A percentile compares a stretch with the other conserved stretches of the same genome.
phyloP scores from a whole-genome alignment of 2,113 vertebrate genomes.

The Chaenogobius annularis region DNA sequence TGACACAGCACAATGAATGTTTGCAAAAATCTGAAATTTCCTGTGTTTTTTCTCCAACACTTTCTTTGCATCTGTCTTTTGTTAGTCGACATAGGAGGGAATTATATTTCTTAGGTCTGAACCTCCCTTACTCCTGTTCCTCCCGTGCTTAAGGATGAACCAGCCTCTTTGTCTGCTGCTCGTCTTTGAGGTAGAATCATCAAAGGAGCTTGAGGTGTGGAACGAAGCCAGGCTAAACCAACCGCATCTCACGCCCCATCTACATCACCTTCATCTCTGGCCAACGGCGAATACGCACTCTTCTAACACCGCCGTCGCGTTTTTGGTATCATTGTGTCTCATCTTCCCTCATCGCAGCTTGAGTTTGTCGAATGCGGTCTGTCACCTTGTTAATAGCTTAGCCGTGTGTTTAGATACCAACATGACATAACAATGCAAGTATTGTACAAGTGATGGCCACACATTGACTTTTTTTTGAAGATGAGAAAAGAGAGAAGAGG shows the following conservation, averaged over 20 bases:
- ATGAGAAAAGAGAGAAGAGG: constrained; percentile 3
- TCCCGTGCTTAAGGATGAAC: constrained; percentile 57
- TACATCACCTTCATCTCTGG: constrained; percentile 61
- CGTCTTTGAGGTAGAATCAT: constrained; percentile 61
- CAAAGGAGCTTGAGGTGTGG: constrained; percentile 68
- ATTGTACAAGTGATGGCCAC: constrained; percentile 49
- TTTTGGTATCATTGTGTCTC: constrained; percentile 33
- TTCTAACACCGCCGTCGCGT: constrained; percentile 21
- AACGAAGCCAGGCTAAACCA: constrained; percentile 58
- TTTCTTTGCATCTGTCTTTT: constrained; percentile 20
- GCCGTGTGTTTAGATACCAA: constrained; percentile 48
- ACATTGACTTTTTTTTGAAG: constrained; percentile 37
- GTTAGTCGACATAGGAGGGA: constrained; percentile 52
- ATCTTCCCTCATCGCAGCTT: constrained; percentile 42
- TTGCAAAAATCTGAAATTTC: constrained; percentile 23
- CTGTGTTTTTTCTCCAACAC: constrained; percentile 8
- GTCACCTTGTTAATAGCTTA: constrained; percentile 47
- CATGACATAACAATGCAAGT: constrained; percentile 49
- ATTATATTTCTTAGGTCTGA: constrained; percentile 35
- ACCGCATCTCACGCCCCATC: constrained; percentile 46
- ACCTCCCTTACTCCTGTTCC: constrained; percentile 45
- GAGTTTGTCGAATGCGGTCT: constrained; percentile 53
- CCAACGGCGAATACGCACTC: constrained; percentile 38
- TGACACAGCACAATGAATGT: constrained; percentile 28
- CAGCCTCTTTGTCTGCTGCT: constrained; percentile 57